Base-by-base conservation (phyloP, 2,888 invertebrate genomes). In the Andrena hattorfiana region DNA sequence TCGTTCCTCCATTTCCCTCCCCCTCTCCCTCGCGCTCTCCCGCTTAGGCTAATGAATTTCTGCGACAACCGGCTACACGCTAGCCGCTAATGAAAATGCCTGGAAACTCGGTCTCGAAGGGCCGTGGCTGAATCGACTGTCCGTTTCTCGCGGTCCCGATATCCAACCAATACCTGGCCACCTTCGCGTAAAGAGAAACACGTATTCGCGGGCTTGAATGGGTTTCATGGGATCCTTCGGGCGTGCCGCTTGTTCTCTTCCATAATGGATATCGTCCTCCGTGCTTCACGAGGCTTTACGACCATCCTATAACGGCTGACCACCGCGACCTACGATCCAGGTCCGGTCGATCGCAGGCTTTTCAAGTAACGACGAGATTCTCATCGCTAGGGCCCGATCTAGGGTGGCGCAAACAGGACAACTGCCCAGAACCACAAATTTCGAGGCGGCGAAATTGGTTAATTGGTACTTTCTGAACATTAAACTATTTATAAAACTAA, bases 81-180 rank as follows among this genome's bases (percentile, higher is more conserved):
- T 63, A 59, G 20, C n/a, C 70, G 63, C 30, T 83, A 81, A 81
- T 81, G 81, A 83, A 81, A 83, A 81, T 62, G 69, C 62, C 28
- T 51, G 81, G 59, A 49, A 62, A 66, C 51, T 54, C 54, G 8
- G 56, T 42, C 59, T 32, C 73, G 66, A 70, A 80, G 51, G 32
- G 54, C 42, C 23, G 32, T 26, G 48, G 60, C 32, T 49, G 49
- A 56, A 63, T 81, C 77, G 66, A 42, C 32, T 49, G 71, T 64
- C 54, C 56, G 64, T 48, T 56, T n/a, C 23, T 28, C 48, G 30
- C n/a, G 35, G 35, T 30, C 35, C 10, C 72, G 54, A 49, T 62
- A 63, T 42, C 64, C 28, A 32, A 59, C 69, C 64, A 42, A 68
- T 68, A 32, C 23, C n/a, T n/a, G 56, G 4, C 20, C 28, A 13